Percentiles rank a stretch among this genome's conserved stretches.
Evolutionary conservation across 2,113 vertebrate species (phyloP).

Genomic region (Sceloporus tristichus): DNA sequence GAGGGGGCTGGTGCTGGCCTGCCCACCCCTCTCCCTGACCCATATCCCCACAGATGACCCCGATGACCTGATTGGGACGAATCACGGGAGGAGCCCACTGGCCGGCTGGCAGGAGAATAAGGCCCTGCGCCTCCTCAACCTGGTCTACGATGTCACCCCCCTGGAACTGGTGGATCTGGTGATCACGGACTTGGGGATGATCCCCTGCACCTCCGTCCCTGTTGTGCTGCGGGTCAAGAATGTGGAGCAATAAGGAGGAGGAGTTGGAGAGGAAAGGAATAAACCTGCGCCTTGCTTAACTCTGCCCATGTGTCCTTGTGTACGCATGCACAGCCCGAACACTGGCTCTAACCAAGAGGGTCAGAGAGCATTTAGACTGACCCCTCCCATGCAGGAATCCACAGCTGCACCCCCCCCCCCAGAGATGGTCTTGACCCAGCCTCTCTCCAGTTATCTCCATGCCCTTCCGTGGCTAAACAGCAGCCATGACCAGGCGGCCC

Average conservation of each 20-base stretch:
- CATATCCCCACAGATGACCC: conserved; percentile 86
- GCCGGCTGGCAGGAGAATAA: conserved; percentile 86
- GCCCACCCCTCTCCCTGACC: background rate
- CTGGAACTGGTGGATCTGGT: conserved; percentile 97
- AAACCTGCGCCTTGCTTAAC: conserved; percentile 36
- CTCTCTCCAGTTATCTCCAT: no score
- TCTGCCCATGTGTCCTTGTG: background rate
- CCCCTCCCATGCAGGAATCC: no score
- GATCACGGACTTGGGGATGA: conserved; percentile 98
- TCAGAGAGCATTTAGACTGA: no score
- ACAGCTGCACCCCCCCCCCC: no score
- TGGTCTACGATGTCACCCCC: conserved; percentile 96
- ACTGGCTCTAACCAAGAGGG: no score
- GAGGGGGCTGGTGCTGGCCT: background rate
- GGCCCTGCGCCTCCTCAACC: conserved; percentile 89
- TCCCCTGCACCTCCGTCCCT: conserved; percentile 97
- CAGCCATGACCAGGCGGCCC: no score
- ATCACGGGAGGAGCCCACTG: conserved; percentile 86
- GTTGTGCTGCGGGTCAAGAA: conserved; percentile 97
- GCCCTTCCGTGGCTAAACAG: no score
- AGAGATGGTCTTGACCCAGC: no score
- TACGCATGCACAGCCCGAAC: conserved; percentile 11
- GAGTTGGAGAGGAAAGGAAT: conserved; percentile 31
- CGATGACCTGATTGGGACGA: conserved; percentile 89
- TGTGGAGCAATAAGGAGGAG: conserved; percentile 85